Evolutionary conservation across 1,140 invertebrate species (phyloP).

Genomic region (Nilaparvata lugens): DNA sequence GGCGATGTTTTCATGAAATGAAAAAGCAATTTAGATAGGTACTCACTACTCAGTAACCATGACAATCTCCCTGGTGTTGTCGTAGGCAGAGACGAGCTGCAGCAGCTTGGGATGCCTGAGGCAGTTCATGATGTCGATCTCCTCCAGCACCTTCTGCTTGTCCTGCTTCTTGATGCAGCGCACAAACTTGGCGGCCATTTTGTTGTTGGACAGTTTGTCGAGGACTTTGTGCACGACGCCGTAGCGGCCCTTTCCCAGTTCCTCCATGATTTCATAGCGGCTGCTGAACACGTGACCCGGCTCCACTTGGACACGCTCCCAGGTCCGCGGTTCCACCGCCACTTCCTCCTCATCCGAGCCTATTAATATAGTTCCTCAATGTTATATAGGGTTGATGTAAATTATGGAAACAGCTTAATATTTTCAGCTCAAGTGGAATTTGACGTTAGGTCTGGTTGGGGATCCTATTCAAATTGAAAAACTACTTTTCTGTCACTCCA

Average conservation of each 20-base stretch:
- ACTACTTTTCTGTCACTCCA: no score
- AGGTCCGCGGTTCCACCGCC: no score
- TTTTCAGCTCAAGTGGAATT: no score
- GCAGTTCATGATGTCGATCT: slow-evolving; percentile 87
- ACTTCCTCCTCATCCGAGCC: no score
- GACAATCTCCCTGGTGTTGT: slow-evolving; percentile 73
- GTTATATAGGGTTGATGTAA: no score
- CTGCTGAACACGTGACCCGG: slow-evolving; percentile 46
- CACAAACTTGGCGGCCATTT: slow-evolving; percentile 86
- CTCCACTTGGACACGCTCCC: slow-evolving; percentile 35
- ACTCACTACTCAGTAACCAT: slow-evolving; percentile 94
- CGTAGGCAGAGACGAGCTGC: slow-evolving; percentile 78
- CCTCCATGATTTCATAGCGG: slow-evolving; percentile 54
- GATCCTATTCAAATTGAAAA: no score
- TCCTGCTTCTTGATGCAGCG: slow-evolving; percentile 71
- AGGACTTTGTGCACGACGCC: slow-evolving; percentile 55
- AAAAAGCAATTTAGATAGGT: not conserved
- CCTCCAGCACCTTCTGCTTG: slow-evolving; percentile 75
- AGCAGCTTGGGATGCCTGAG: slow-evolving; percentile 84
- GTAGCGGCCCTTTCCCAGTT: slow-evolving; percentile 73
- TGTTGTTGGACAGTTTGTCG: slow-evolving; percentile 56
- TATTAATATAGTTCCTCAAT: no score
- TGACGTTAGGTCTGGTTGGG: no score
- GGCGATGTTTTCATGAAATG: no score
- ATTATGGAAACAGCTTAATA: no score